These are phyloP conservation scores for Mormyrops attenuatus DNA, from an alignment of 2,797 vertebrate species.

Conservation along the genomic window DNA sequence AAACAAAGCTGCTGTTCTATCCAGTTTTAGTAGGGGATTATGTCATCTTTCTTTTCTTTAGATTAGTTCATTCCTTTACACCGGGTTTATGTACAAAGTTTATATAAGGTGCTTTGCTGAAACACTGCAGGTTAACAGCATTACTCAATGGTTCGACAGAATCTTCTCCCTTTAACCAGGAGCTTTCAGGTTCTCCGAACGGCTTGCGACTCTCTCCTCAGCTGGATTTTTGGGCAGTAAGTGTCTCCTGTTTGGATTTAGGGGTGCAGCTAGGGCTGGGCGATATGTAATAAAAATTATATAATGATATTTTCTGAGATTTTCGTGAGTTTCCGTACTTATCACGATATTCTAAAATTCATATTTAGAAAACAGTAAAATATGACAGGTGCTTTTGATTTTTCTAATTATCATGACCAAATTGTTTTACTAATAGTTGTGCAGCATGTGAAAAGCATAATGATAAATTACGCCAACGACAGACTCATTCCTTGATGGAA, in stretches of 20 bases:
- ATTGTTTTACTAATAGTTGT: not conserved
- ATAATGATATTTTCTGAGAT: not conserved
- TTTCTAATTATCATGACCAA: not conserved
- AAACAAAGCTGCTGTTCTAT: not conserved
- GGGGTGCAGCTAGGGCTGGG: not conserved
- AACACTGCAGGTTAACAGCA: not conserved
- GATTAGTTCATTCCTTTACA: not conserved
- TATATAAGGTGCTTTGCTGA: not conserved
- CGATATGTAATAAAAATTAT: not conserved
- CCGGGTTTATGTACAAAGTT: not conserved
- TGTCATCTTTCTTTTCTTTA: not conserved
- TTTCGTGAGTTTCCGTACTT: not conserved
- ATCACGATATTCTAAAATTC: not conserved
- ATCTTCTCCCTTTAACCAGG: not conserved
- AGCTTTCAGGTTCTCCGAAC: not conserved
- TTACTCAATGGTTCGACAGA: not conserved
- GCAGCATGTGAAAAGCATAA: not conserved
- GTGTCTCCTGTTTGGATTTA: not conserved
- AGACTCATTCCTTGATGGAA: not conserved
- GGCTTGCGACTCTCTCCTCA: not conserved
- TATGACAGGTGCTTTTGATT: not conserved
- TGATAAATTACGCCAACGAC: not conserved
- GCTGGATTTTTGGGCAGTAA: not conserved
- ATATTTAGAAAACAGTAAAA: not conserved
- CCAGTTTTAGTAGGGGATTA: not conserved